These are phyloP conservation scores for Dallia pectoralis DNA, from an alignment of 2,797 vertebrate species.

Conservation along the genomic window DNA sequence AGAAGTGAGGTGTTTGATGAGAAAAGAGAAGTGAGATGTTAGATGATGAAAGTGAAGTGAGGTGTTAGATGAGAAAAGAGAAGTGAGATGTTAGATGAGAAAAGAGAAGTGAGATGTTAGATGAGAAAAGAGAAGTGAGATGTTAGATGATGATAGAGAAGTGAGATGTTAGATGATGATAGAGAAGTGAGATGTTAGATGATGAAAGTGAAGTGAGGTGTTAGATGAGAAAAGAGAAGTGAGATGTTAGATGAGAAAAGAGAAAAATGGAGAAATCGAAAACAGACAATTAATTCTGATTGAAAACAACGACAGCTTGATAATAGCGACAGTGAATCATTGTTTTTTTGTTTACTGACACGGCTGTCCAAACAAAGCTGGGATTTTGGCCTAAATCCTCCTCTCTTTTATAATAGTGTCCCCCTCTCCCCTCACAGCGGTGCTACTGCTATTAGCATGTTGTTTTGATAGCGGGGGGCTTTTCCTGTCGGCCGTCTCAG, in stretches of 20 bases:
- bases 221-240: slow-evolving; percentile 23
- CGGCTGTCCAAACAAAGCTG: not conserved
- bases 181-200: not conserved
- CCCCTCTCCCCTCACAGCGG: slow-evolving; percentile 19
- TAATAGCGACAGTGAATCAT: no score
- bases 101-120: slow-evolving; percentile 37
- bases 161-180: not conserved
- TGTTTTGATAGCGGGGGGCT: slow-evolving; percentile 37
- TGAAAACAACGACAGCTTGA: no score
- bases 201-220: no score
- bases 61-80: no score
- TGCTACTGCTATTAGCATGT: slow-evolving; percentile 46
- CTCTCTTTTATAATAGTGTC: slow-evolving; percentile 8
- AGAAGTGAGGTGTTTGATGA: no score
- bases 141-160: no score
- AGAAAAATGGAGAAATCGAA: no score
- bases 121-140: no score
- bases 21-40: not conserved
- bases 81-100: not conserved
- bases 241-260: not conserved
- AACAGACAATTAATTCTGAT: no score
- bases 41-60: no score
- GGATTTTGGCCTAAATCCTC: not conserved
- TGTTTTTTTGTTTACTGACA: not conserved
- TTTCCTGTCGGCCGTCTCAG: not conserved